A percentile compares a stretch with the other conserved stretches of the same genome.
phyloP scores from a whole-genome alignment of 2,888 invertebrate genomes.

The Octodonta nipae region DNA sequence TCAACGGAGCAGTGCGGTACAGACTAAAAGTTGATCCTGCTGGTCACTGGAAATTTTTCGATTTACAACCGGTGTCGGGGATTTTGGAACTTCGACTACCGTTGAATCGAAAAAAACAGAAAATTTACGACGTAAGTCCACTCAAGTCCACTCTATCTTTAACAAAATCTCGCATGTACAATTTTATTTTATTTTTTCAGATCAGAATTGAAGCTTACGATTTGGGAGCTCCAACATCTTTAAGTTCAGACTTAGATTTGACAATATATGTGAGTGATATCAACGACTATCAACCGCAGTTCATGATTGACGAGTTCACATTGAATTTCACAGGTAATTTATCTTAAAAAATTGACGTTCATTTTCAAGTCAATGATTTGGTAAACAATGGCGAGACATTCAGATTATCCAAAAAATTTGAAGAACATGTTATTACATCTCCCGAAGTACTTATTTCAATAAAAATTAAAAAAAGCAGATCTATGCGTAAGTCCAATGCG shows the following conservation, averaged over 20 bases:
- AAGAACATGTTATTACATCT: no score
- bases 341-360: background rate
- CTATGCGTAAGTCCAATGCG: no score
- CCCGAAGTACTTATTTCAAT: no score
- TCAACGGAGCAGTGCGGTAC: slow-evolving; percentile 81
- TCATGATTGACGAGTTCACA: slow-evolving; percentile 55
- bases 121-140: slow-evolving; percentile 67
- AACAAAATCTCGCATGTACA: no score
- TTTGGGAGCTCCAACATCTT: slow-evolving; percentile 70
- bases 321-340: slow-evolving; percentile 58
- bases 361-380: no score
- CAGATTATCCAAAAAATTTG: no score
- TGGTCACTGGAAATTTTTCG: slow-evolving; percentile 71
- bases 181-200: slow-evolving; percentile 36
- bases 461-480: no score
- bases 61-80: slow-evolving; percentile 66
- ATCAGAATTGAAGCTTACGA: slow-evolving; percentile 83
- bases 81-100: slow-evolving; percentile 55
- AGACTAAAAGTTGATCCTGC: slow-evolving; percentile 66
- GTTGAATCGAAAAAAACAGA: slow-evolving; percentile 71
- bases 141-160: background rate
- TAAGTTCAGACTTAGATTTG: slow-evolving; percentile 76
- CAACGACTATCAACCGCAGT: slow-evolving; percentile 79
- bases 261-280: slow-evolving; percentile 79
- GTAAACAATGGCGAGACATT: background rate